Conservation (phyloP, 2,888 invertebrate species). For the Agrochola macilenta region DNA sequence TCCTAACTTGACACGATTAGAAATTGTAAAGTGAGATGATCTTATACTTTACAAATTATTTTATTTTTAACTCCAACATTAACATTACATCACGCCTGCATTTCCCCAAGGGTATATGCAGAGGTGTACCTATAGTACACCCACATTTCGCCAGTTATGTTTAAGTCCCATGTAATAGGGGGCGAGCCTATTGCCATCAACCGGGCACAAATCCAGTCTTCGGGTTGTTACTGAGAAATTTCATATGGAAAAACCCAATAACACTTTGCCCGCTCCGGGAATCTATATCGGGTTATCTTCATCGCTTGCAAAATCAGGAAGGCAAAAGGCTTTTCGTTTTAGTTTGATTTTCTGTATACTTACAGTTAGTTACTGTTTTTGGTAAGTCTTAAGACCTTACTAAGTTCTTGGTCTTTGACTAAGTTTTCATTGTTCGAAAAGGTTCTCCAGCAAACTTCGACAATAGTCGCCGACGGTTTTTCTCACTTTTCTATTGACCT, state of each 20-base stretch:
- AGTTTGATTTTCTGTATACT: not conserved
- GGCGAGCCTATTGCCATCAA: too few species aligned
- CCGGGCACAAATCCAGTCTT: too few species aligned
- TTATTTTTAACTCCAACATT: conserved; percentile 1
- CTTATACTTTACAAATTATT: conserved; percentile 22
- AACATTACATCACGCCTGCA: not conserved
- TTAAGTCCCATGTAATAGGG: too few species aligned
- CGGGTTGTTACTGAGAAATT: too few species aligned
- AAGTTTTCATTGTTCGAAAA: conserved; percentile 19
- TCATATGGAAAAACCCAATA: too few species aligned
- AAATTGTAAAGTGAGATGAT: conserved; percentile 48
- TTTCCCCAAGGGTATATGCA: too few species aligned
- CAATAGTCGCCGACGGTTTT: not conserved
- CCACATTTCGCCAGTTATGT: too few species aligned
- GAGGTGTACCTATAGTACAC: too few species aligned
- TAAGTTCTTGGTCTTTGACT: conserved; percentile 13
- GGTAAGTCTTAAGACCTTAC: conserved; percentile 3
- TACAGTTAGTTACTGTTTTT: not conserved
- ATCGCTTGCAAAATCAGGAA: conserved; percentile 12
- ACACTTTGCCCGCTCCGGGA: too few species aligned
- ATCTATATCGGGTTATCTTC: not conserved
- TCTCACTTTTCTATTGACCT: not conserved
- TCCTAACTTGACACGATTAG: conserved; percentile 23
- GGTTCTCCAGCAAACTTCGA: not conserved
- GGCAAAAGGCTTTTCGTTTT: conserved; percentile 4